Evolutionary conservation across 2,888 invertebrate genomes (phyloP).

Genomic region (Xanthia icteritia): DNA sequence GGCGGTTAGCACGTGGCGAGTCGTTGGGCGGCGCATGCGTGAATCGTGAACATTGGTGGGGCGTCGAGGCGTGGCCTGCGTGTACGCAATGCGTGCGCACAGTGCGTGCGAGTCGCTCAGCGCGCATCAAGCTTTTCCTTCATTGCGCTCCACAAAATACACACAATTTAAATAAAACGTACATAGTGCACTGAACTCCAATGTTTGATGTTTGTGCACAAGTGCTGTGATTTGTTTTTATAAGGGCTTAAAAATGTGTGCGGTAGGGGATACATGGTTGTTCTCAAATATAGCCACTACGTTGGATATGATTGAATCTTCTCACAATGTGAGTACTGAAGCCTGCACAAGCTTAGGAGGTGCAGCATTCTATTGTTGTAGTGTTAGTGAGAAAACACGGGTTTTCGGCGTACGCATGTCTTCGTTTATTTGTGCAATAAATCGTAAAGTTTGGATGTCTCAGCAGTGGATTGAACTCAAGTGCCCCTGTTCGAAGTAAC

Average conservation of each 20-base stretch:
- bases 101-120: slow-evolving; percentile 84
- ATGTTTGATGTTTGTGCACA: slow-evolving; percentile 62
- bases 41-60: slow-evolving; percentile 68
- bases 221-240: slow-evolving; percentile 63
- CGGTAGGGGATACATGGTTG: slow-evolving; percentile 75
- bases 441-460: slow-evolving; percentile 38
- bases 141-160: slow-evolving; percentile 58
- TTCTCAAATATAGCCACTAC: slow-evolving; percentile 73
- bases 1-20: slow-evolving; percentile 74
- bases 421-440: slow-evolving; percentile 42
- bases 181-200: slow-evolving; percentile 65
- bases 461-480: slow-evolving; percentile 23
- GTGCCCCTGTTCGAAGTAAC: not conserved
- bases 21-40: slow-evolving; percentile 77
- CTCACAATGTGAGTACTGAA: slow-evolving; percentile 74
- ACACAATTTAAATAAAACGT: slow-evolving; percentile 52
- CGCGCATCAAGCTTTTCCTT: slow-evolving; percentile 67
- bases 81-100: slow-evolving; percentile 85
- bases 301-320: slow-evolving; percentile 74
- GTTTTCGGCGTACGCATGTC: slow-evolving; percentile 17
- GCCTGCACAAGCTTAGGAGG: slow-evolving; percentile 31
- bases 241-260: slow-evolving; percentile 73
- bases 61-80: slow-evolving; percentile 81
- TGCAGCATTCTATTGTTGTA: slow-evolving; percentile 24
- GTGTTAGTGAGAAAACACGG: slow-evolving; percentile 35